A percentile compares a stretch with the other conserved stretches of the same genome.
These are phyloP conservation scores for Galbula dea DNA, from an alignment of 2,113 vertebrate genomes.

Conservation along the genomic window DNA sequence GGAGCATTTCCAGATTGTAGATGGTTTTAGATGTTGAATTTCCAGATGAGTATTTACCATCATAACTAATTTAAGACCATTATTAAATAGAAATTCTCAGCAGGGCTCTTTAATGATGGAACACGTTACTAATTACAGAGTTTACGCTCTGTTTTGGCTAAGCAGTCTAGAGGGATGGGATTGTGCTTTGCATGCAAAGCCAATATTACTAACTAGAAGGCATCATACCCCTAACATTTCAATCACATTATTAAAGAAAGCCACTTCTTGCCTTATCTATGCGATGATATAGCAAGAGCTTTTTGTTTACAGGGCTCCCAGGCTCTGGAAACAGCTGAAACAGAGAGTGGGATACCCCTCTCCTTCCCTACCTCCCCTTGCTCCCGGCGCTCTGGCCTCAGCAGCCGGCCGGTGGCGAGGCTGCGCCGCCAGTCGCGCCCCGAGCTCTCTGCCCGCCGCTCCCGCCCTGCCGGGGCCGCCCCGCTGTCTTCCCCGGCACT, in stretches of 20 bases:
- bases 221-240: constrained; percentile 59
- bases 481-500: background rate
- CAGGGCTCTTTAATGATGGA: constrained; percentile 74
- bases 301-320: constrained; percentile 1
- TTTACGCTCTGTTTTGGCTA: constrained; percentile 70
- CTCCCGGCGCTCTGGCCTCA: background rate
- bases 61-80: constrained; percentile 78
- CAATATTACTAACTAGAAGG: constrained; percentile 60
- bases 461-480: background rate
- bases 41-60: constrained; percentile 78
- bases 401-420: background rate
- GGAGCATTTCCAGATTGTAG: constrained; percentile 72
- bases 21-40: constrained; percentile 74
- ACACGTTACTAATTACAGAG: constrained; percentile 72
- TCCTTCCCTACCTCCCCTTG: background rate
- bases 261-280: constrained; percentile 34
- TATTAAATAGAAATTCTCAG: constrained; percentile 79
- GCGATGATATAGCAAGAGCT: background rate
- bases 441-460: background rate
- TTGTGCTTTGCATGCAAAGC: constrained; percentile 70
- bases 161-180: constrained; percentile 52
- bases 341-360: background rate
- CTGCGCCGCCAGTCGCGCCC: background rate
- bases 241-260: constrained; percentile 62
- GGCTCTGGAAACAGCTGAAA: background rate